phyloP scores from a whole-genome alignment of 2,113 vertebrate species.

The human region DNA sequence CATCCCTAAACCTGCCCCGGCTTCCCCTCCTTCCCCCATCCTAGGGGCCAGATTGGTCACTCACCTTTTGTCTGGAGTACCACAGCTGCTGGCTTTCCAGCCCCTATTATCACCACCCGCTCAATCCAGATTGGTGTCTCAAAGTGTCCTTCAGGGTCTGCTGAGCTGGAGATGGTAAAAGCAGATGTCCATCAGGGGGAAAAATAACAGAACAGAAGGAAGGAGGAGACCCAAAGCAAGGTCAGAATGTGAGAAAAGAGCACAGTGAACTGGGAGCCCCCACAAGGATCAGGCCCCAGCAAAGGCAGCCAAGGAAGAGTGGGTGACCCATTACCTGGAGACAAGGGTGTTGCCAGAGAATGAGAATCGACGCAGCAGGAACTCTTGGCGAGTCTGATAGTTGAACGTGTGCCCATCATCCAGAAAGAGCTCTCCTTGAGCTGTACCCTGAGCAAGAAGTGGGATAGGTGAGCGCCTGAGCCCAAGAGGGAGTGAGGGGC shows the following conservation, averaged over 20 bases:
- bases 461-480: neutral
- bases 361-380: constrained; percentile 87
- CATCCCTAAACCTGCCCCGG: neutral
- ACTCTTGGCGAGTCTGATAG: constrained; percentile 86
- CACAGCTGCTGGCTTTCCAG: constrained; percentile 85
- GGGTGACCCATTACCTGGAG: constrained; percentile 84
- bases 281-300: neutral
- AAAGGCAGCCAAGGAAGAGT: neutral
- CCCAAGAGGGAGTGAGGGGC: neutral
- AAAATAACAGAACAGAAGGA: neutral
- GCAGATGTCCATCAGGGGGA: neutral
- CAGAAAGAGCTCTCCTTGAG: constrained; percentile 91
- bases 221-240: neutral
- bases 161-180: constrained; percentile 81
- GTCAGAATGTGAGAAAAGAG: neutral
- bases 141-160: constrained; percentile 85
- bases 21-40: neutral
- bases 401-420: constrained; percentile 93
- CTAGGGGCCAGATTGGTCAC: constrained; percentile 3
- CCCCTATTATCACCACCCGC: constrained; percentile 89
- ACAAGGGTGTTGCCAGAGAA: constrained; percentile 87
- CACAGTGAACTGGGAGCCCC: neutral
- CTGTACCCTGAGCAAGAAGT: constrained; percentile 84
- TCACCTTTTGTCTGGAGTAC: constrained; percentile 86
- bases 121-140: constrained; percentile 90